These are phyloP conservation scores for Montipora foliosa DNA, from an alignment of 64 coral and sea anemone species.

Conservation along the genomic window DNA sequence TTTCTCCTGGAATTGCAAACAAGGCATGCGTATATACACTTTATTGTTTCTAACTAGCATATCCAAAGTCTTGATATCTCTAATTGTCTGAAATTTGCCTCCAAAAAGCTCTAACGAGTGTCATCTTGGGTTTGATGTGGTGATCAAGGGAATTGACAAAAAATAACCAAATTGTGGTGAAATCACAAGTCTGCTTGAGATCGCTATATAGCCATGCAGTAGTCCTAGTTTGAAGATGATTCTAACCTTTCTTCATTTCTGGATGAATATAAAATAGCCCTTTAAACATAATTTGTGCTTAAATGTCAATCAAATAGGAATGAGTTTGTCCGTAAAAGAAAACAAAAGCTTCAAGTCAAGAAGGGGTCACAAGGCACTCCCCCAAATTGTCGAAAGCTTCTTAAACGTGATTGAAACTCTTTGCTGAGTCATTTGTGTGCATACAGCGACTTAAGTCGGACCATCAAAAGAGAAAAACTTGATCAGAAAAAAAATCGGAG, in stretches of 20 bases:
- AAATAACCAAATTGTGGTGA: no score
- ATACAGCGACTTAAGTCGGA: background rate
- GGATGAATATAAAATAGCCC: conserved; percentile 56
- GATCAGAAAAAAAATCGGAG: background rate
- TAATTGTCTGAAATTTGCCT: conserved; percentile 67
- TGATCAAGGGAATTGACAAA: background rate
- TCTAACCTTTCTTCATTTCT: conserved; percentile 19
- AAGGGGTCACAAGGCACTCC: background rate
- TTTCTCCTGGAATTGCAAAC: conserved; percentile 65
- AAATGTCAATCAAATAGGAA: conserved; percentile 74
- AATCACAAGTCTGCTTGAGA: background rate
- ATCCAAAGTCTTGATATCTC: conserved; percentile 43
- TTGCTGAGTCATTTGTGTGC: background rate
- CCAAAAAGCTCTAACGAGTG: conserved; percentile 52
- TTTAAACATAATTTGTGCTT: conserved; percentile 61
- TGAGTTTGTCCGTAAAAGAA: conserved; percentile 34
- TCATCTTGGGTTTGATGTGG: background rate
- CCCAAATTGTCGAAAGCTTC: background rate
- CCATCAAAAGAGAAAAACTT: background rate
- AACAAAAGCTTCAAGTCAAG: conserved; percentile 50
- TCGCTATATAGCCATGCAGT: background rate
- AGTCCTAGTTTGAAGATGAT: background rate
- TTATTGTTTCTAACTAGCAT: conserved; percentile 71
- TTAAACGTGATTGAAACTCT: conserved; percentile 24
- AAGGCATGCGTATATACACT: background rate